Conservation (phyloP, 2,888 invertebrate species). For the Camptogramma bilineatum region DNA sequence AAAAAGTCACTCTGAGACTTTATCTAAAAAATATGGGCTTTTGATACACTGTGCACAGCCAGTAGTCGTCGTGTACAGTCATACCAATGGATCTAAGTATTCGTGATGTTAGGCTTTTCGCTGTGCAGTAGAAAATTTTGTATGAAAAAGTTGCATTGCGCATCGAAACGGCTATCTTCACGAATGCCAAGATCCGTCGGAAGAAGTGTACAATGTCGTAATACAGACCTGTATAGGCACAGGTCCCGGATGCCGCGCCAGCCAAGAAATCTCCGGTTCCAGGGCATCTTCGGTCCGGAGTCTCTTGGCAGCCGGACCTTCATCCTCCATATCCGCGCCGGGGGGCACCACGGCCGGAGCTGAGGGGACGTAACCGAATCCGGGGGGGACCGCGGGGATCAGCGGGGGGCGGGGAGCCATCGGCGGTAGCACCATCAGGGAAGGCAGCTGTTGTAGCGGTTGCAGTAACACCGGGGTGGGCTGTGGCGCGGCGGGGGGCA, state of each 20-base stretch:
- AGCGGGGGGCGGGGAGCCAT: conserved; percentile 74
- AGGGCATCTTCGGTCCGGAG: conserved; percentile 96
- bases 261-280: conserved; percentile 90
- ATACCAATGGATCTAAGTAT: too few species aligned
- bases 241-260: conserved; percentile 65
- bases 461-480: conserved; percentile 60
- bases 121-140: too few species aligned
- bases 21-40: too few species aligned
- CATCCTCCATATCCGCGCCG: conserved; percentile 80
- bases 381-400: conserved; percentile 64
- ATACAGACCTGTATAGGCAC: conserved; percentile 82
- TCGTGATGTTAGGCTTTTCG: too few species aligned
- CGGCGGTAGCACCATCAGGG: conserved; percentile 82
- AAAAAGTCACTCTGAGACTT: too few species aligned
- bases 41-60: too few species aligned
- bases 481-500: conserved; percentile 46
- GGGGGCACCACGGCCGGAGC: conserved; percentile 43
- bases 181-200: too few species aligned
- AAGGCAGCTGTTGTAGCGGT: conserved; percentile 77
- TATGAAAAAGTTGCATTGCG: too few species aligned
- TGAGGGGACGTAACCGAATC: conserved; percentile 53
- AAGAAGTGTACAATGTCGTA: too few species aligned
- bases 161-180: too few species aligned
- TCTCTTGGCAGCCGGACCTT: conserved; percentile 95
- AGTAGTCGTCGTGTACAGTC: too few species aligned